These are phyloP conservation scores for Sebastes matsubarae DNA, from an alignment of 2,797 vertebrate genomes.

Conservation along the genomic window DNA sequence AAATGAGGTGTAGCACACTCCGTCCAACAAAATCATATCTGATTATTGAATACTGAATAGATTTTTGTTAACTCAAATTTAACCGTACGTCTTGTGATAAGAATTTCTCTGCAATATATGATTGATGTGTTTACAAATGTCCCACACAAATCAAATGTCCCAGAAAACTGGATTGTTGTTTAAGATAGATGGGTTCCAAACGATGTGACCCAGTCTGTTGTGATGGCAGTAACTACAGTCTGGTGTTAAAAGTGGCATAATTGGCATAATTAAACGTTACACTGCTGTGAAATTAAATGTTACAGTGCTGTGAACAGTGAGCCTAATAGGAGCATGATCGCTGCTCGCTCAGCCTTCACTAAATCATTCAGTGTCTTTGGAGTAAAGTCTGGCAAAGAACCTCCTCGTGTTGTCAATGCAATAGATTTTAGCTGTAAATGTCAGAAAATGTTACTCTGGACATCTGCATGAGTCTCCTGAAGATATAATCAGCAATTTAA, in stretches of 20 bases:
- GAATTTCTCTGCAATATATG: background rate
- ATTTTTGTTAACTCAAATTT: background rate
- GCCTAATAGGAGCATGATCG: background rate
- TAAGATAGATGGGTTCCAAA: background rate
- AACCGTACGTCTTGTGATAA: background rate
- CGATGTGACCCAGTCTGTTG: background rate
- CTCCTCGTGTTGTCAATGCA: background rate
- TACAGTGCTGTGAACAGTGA: background rate
- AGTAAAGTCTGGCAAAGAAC: background rate
- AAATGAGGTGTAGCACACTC: background rate
- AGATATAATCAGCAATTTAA: slow-evolving; percentile 4
- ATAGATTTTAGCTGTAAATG: slow-evolving; percentile 31
- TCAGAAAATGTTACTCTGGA: slow-evolving; percentile 29
- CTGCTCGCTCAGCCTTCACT: background rate
- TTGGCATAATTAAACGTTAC: background rate
- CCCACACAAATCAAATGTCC: background rate
- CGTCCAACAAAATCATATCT: background rate
- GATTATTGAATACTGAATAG: background rate
- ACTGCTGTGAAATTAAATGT: background rate
- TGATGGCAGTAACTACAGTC: background rate
- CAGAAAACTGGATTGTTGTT: background rate
- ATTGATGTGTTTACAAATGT: background rate
- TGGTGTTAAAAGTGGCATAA: background rate
- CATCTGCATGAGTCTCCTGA: background rate
- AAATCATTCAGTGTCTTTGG: background rate